Evolutionary conservation across 2,888 invertebrate species (phyloP).

Genomic region (Hipparchia sbordonii): DNA sequence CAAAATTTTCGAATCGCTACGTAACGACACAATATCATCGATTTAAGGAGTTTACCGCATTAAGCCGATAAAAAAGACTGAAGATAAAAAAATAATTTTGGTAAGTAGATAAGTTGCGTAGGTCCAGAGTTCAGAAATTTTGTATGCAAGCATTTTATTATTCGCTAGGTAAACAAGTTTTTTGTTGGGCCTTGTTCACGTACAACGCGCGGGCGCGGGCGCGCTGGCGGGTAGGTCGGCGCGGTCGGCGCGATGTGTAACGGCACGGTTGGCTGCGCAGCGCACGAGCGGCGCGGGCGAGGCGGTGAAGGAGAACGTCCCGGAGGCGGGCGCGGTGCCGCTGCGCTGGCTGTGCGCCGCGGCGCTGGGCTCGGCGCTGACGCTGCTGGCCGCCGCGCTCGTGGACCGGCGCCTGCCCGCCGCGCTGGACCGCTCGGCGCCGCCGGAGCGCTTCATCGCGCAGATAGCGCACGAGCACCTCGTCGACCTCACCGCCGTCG

Average conservation of each 20-base stretch:
- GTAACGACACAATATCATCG: neutral
- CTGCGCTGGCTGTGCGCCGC: conserved; percentile 69
- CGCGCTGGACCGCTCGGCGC: conserved; percentile 59
- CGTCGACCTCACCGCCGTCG: conserved; percentile 83
- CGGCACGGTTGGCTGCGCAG: neutral
- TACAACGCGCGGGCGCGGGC: no score
- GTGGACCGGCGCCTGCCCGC: conserved; percentile 83
- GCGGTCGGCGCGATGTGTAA: no score
- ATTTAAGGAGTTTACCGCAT: neutral
- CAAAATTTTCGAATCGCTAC: neutral
- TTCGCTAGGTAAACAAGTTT: no score
- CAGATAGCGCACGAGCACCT: conserved; percentile 86
- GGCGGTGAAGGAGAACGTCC: conserved; percentile 58
- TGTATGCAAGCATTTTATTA: neutral
- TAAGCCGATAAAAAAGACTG: neutral
- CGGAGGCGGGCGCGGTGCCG: conserved; percentile 47
- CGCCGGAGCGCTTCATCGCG: conserved; percentile 65
- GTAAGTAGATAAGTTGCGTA: neutral
- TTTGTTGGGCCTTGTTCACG: no score
- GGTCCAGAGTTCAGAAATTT: neutral
- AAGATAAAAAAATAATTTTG: neutral
- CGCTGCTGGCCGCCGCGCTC: conserved; percentile 76
- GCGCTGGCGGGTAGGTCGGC: no score
- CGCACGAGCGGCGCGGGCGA: conserved; percentile 16
- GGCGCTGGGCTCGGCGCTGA: conserved; percentile 77